phyloP scores from a whole-genome alignment of 2,888 invertebrate species.

The Synergus itoensis region DNA sequence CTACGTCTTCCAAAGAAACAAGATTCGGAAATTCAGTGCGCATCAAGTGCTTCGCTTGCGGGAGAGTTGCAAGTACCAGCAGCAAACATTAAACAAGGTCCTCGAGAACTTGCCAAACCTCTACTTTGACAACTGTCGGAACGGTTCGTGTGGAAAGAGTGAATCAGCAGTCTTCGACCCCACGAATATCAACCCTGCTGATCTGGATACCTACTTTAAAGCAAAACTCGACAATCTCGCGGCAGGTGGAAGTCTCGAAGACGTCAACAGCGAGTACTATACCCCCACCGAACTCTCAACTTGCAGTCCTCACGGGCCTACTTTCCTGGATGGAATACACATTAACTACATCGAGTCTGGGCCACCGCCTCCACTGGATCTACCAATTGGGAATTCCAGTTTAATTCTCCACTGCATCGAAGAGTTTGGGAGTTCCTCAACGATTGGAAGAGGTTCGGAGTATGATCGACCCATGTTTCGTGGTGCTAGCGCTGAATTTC shows the following conservation, averaged over 20 bases:
- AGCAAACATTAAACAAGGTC: slow-evolving; percentile 95
- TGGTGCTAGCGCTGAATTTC: slow-evolving; percentile 79
- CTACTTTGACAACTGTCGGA: slow-evolving; percentile 96
- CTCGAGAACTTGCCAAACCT: slow-evolving; percentile 94
- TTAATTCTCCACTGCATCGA: slow-evolving; percentile 59
- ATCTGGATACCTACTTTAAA: slow-evolving; percentile 80
- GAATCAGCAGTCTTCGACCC: slow-evolving; percentile 87
- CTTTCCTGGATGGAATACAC: slow-evolving; percentile 80
- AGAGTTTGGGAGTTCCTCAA: slow-evolving; percentile 63
- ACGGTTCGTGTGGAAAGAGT: slow-evolving; percentile 87
- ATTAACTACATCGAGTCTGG: slow-evolving; percentile 83
- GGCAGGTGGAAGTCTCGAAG: slow-evolving; percentile 79
- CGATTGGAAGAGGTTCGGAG: slow-evolving; percentile 59
- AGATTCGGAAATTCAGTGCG: slow-evolving; percentile 96
- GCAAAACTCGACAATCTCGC: slow-evolving; percentile 82
- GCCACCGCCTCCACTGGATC: slow-evolving; percentile 59
- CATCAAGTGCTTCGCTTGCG: slow-evolving; percentile 93
- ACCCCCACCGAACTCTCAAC: slow-evolving; percentile 88
- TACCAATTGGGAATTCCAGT: slow-evolving; percentile 48
- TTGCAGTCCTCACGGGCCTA: slow-evolving; percentile 73
- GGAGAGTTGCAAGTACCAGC: slow-evolving; percentile 97
- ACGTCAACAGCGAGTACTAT: slow-evolving; percentile 85
- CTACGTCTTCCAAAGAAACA: slow-evolving; percentile 96
- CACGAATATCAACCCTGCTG: slow-evolving; percentile 76
- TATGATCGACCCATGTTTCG: slow-evolving; percentile 78